Base-by-base conservation (phyloP, 2,797 vertebrate genomes). In the Centropyge bicolor region DNA sequence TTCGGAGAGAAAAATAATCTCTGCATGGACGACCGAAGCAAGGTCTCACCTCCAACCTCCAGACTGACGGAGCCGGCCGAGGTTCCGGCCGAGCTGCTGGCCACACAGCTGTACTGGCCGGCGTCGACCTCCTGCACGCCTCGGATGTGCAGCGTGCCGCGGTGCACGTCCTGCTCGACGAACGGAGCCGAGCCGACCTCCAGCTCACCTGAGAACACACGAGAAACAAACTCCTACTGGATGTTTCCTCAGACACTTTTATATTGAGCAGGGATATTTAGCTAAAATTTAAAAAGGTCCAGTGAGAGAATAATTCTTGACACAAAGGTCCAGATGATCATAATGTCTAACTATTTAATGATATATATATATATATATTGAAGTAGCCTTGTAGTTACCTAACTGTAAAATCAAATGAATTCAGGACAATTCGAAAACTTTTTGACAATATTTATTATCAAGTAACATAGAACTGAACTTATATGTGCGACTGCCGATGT, bases 11-110 rank as follows among this genome's bases (percentile, higher is more conserved):
- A 77, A 81, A 65, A 72, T 14, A 66, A 35, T 31, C 49, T 70
- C 41, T 8, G 24, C 43, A 54, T 45, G 61, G 43, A 79, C 77
- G 27, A 24, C n/a, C 43, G n/a, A 48, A 60, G 52, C n/a, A 57
- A 38, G 20, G 60, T 92, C 96, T 97, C 86, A 99, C 98, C 85
- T 80, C 97, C 98, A 73, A 98, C 95, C 1, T 95, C 93, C 90
- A 99, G 93, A 20, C 11, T 82, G 31, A 97, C 93, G 8, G 84
- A 81, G 0, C 94, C 93, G 0, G 94, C 86, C 16, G 96, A 83
- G 0, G 82, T 70, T 0, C 97, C 96, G 0, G 95, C 92, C 64
- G 96, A 86, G 5, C 91, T 95, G 11, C 94, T 91, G 0, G 97
- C 98, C 46, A 94, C 92, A 51, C 98, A 99, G 86, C 87, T 76